Percentiles rank a stretch among this genome's conserved stretches.
phyloP scores from a whole-genome alignment of 2,888 invertebrate species.

The Standfussiana lucernea region DNA sequence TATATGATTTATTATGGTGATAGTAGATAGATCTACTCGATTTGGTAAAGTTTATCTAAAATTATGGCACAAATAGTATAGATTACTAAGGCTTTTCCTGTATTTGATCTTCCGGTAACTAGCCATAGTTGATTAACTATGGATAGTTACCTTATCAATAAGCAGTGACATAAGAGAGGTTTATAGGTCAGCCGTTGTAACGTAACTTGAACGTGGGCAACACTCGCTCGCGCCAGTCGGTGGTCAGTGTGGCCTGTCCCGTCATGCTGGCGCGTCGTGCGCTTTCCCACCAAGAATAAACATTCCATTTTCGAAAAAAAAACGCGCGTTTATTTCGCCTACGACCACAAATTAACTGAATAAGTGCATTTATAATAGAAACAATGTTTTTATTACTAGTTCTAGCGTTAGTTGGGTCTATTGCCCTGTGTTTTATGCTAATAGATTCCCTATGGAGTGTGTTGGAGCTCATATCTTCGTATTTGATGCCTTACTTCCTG shows the following conservation, averaged over 20 bases:
- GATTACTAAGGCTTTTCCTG: not conserved
- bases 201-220: conserved; percentile 66
- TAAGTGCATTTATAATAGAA: conserved; percentile 50
- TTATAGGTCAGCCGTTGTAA: conserved; percentile 69
- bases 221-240: conserved; percentile 64
- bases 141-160: too few species aligned
- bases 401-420: conserved; percentile 89
- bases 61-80: not conserved
- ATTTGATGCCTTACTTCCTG: conserved; percentile 92
- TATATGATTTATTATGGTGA: too few species aligned
- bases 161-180: conserved; percentile 68
- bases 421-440: conserved; percentile 86
- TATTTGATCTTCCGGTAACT: conserved; percentile 20
- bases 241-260: conserved; percentile 71
- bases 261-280: conserved; percentile 67
- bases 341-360: conserved; percentile 1
- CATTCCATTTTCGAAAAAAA: conserved; percentile 48
- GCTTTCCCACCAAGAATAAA: conserved; percentile 50
- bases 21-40: not conserved
- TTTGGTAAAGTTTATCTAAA: not conserved
- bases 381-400: conserved; percentile 71
- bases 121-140: conserved; percentile 51
- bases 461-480: conserved; percentile 90
- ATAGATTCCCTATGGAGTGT: conserved; percentile 92
- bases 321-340: conserved; percentile 48